These are phyloP conservation scores for Eudasyphora cyanicolor DNA, from an alignment of 2,888 invertebrate species.

Conservation along the genomic window DNA sequence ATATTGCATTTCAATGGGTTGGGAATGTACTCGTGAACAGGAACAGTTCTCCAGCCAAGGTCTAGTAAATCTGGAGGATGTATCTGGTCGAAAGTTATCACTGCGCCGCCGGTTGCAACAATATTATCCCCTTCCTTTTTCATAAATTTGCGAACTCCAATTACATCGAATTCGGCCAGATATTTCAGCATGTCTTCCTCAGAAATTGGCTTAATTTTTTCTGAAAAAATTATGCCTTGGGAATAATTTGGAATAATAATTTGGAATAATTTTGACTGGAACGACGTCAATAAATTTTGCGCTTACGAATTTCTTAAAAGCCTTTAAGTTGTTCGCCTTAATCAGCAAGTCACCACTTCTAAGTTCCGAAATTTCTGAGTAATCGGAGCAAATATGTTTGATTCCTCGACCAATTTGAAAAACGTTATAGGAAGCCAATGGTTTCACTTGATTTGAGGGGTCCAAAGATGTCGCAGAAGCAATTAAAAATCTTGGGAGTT, in stretches of 20 bases:
- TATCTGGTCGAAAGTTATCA: too few species aligned
- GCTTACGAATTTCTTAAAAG: too few species aligned
- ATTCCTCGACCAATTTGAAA: too few species aligned
- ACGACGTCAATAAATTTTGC: too few species aligned
- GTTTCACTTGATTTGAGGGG: too few species aligned
- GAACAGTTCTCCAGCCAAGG: neutral
- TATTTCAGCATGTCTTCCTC: neutral
- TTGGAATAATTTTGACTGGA: neutral
- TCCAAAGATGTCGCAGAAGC: too few species aligned
- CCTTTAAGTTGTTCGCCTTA: neutral
- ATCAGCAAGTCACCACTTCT: neutral
- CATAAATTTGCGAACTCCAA: neutral
- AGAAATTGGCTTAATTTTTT: neutral
- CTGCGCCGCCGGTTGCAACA: neutral
- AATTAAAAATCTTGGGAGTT: neutral
- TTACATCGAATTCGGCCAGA: neutral
- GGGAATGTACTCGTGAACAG: too few species aligned
- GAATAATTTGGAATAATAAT: neutral
- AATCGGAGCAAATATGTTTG: neutral
- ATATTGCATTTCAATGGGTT: too few species aligned
- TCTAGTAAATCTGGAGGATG: neutral
- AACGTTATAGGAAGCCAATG: too few species aligned
- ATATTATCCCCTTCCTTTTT: constrained; percentile 1
- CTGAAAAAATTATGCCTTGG: neutral
- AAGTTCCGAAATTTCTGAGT: too few species aligned